Conservation (phyloP, 2,113 vertebrate genomes). For the Rhinogobius similis region DNA sequence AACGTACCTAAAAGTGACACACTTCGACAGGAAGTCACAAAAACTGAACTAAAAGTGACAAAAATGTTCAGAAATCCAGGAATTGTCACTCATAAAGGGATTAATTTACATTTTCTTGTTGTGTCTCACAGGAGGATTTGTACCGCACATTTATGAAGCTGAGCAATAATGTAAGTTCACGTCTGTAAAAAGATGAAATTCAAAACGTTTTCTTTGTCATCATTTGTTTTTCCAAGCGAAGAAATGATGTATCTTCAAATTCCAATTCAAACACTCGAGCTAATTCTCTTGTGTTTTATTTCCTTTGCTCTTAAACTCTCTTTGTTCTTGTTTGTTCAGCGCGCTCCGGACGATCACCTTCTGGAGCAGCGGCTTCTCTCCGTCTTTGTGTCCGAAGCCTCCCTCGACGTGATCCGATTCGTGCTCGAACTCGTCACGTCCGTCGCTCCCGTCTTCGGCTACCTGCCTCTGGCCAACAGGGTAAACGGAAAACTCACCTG, state of each 20-base stretch:
- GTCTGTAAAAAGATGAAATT: neutral
- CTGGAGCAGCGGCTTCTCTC: conserved; percentile 42
- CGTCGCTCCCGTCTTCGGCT: conserved; percentile 25
- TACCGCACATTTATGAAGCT: conserved; percentile 36
- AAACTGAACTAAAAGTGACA: no score
- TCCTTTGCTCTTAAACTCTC: no score
- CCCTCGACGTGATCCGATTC: neutral
- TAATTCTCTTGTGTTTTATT: no score
- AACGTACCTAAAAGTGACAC: no score
- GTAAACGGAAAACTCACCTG: conserved; percentile 18
- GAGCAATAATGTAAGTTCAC: conserved; percentile 49
- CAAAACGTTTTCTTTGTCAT: no score
- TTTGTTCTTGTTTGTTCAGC: conserved; percentile 22
- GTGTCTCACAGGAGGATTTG: conserved; percentile 29
- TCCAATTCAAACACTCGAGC: no score
- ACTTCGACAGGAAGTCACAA: no score
- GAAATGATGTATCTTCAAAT: no score
- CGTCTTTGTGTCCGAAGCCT: conserved; percentile 12
- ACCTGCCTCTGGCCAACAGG: conserved; percentile 55
- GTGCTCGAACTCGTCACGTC: conserved; percentile 25
- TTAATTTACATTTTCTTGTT: no score
- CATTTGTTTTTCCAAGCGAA: no score
- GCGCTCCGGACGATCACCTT: conserved; percentile 5
- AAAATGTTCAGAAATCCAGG: no score
- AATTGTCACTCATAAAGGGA: no score